These are phyloP conservation scores for Leguminivora glycinivorella DNA, from an alignment of 1,140 invertebrate genomes.

Conservation along the genomic window DNA sequence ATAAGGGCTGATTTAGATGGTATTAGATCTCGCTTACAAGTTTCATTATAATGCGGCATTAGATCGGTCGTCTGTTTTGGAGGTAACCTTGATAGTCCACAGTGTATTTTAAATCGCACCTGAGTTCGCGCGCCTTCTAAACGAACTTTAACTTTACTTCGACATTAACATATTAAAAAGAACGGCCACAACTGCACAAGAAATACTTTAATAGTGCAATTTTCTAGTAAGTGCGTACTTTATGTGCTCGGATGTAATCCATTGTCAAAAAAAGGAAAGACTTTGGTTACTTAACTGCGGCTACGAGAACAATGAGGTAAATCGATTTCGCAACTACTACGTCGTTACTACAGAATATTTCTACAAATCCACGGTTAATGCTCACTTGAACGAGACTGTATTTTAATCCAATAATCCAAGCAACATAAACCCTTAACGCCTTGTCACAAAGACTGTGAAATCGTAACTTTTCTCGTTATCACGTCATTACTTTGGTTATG, in stretches of 20 bases:
- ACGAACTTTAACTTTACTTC: background rate
- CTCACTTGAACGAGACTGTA: slow-evolving; percentile 3
- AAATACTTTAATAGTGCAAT: background rate
- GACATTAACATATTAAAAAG: no score
- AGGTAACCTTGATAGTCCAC: no score
- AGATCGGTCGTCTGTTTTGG: no score
- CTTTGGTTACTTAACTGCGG: background rate
- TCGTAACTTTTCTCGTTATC: background rate
- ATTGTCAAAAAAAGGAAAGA: background rate
- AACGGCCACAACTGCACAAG: background rate
- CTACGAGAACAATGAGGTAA: background rate
- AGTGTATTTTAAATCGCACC: no score
- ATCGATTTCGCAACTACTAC: slow-evolving; percentile 24
- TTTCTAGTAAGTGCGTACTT: background rate
- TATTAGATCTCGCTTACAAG: no score
- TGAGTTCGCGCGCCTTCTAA: slow-evolving; percentile 22
- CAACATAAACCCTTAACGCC: background rate
- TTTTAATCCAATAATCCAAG: background rate
- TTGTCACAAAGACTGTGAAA: background rate
- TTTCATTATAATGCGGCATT: no score
- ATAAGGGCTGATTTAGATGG: no score
- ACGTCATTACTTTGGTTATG: background rate
- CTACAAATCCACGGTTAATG: background rate
- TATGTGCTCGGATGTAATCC: background rate
- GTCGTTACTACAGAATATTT: slow-evolving; percentile 13